Conservation (phyloP, 2,113 vertebrate species). For the Urocitellus parryii region DNA sequence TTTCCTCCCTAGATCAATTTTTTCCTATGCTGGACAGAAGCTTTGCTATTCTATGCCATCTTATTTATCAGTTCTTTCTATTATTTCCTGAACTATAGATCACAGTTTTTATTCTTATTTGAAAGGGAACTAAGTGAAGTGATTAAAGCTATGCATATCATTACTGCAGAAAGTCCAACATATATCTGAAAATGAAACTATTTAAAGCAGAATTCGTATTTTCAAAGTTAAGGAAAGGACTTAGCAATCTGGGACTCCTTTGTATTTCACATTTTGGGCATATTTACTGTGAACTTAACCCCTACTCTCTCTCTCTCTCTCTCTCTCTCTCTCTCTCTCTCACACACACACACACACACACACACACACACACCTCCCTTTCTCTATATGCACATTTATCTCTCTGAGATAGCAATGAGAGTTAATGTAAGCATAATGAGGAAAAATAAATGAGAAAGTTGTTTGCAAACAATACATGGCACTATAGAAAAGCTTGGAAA, state of each 20-base stretch:
- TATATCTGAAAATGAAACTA: neutral
- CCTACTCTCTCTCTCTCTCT: neutral
- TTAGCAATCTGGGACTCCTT: neutral
- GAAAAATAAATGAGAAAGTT: slow-evolving; percentile 50
- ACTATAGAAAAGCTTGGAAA: neutral
- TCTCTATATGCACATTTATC: neutral
- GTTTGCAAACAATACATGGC: slow-evolving; percentile 43
- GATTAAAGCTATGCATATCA: neutral
- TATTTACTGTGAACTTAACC: neutral
- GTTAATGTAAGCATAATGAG: neutral
- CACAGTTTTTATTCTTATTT: slow-evolving; percentile 1
- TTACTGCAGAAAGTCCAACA: neutral
- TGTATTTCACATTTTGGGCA: neutral
- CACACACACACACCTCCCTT: rapidly evolving
- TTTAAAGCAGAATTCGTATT: neutral
- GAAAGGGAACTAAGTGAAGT: neutral
- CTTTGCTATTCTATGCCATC: neutral
- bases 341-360: neutral
- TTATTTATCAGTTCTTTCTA: neutral
- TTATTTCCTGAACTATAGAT: neutral
- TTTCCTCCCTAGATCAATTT: neutral
- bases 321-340: too few species aligned
- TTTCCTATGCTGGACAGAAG: neutral
- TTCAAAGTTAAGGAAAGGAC: neutral
- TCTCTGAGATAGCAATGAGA: neutral